Evolutionary conservation across 2,888 invertebrate species (phyloP).

Genomic region (Machimus atricapillus): DNA sequence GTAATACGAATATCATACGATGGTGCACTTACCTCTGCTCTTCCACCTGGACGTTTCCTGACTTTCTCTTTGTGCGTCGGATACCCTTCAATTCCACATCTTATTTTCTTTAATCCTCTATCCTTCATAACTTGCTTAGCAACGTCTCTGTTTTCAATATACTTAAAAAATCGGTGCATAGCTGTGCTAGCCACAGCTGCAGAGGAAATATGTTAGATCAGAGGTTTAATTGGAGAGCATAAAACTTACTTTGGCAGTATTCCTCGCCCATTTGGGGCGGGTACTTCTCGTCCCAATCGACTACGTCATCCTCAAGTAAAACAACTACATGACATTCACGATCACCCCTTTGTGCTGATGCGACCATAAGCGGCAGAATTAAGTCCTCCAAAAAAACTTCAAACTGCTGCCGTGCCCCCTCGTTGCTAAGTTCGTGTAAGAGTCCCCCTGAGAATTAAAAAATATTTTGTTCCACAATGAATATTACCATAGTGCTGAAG

Average conservation of each 20-base stretch:
- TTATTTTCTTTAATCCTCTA: constrained; percentile 96
- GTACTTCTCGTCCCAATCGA: constrained; percentile 99
- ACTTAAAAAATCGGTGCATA: constrained; percentile 98
- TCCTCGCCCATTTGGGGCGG: constrained; percentile 99
- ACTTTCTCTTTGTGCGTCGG: constrained; percentile 99
- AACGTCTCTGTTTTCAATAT: constrained; percentile 98
- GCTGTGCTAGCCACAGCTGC: constrained; percentile 91
- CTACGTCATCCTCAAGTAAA: constrained; percentile 91
- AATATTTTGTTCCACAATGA: background rate
- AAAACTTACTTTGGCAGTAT: constrained; percentile 87
- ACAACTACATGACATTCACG: constrained; percentile 98
- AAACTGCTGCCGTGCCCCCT: constrained; percentile 98
- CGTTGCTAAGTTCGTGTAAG: constrained; percentile 97
- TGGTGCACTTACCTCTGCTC: constrained; percentile 78
- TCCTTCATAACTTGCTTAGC: constrained; percentile 99
- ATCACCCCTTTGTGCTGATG: constrained; percentile 91
- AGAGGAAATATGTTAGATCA: background rate
- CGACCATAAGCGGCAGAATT: constrained; percentile 96
- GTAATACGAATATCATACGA: background rate
- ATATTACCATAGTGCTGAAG: background rate
- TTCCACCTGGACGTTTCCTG: constrained; percentile 90
- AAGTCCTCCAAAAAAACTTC: constrained; percentile 94
- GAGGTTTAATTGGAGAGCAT: background rate
- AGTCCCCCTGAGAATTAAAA: constrained; percentile 73
- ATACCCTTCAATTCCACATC: constrained; percentile 98